Percentiles rank a stretch among this genome's conserved stretches.
phyloP scores from a whole-genome alignment of 2,888 invertebrate genomes.

The Dryocosmus kuriphilus region DNA sequence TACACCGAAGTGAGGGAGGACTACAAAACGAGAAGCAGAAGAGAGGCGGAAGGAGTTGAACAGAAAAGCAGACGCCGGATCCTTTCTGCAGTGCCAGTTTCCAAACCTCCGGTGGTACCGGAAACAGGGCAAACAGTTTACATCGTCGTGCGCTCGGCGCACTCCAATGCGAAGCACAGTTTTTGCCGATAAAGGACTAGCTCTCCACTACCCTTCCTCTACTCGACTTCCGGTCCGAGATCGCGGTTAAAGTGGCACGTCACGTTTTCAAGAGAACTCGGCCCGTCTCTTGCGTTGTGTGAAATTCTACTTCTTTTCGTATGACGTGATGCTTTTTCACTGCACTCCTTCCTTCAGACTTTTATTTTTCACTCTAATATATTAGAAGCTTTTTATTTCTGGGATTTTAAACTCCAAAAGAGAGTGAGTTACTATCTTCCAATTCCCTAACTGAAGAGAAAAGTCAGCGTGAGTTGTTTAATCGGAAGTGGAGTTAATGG shows the following conservation, averaged over 20 bases:
- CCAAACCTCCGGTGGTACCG: constrained; percentile 60
- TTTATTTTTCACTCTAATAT: constrained; percentile 1
- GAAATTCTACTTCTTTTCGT: constrained; percentile 46
- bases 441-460: too few species aligned
- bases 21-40: constrained; percentile 30
- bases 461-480: too few species aligned
- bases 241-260: constrained; percentile 52
- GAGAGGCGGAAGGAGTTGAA: constrained; percentile 39
- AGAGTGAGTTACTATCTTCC: too few species aligned
- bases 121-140: constrained; percentile 70
- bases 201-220: constrained; percentile 53
- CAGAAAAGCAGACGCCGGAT: constrained; percentile 51
- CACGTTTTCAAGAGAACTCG: constrained; percentile 40
- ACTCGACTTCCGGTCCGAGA: constrained; percentile 53
- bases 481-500: too few species aligned
- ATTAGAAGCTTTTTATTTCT: constrained; percentile 3
- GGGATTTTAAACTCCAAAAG: too few species aligned
- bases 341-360: constrained; percentile 25
- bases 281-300: constrained; percentile 40
- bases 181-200: constrained; percentile 47
- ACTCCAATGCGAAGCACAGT: constrained; percentile 52
- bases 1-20: constrained; percentile 31
- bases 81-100: constrained; percentile 62
- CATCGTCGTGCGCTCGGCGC: constrained; percentile 58
- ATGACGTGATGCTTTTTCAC: constrained; percentile 59